phyloP scores from a whole-genome alignment of 2,797 vertebrate species.

The Adrianichthys oophorus region DNA sequence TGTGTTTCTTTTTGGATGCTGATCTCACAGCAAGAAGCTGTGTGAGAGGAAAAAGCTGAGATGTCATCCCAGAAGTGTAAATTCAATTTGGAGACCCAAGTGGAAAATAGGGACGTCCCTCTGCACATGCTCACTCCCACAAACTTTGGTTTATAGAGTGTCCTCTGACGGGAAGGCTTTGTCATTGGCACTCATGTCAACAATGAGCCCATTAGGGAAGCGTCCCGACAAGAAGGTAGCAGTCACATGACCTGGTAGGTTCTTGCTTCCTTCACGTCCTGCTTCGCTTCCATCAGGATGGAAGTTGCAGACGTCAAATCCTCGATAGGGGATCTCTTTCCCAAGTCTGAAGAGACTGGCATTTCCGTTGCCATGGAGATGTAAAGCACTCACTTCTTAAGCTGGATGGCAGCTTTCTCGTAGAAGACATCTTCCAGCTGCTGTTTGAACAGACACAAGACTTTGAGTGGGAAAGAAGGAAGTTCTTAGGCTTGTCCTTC shows the following conservation, averaged over 20 bases:
- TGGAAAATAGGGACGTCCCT: conserved; percentile 42
- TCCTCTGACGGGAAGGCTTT: conserved; percentile 31
- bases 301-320: conserved; percentile 28
- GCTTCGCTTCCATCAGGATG: conserved; percentile 38
- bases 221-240: conserved; percentile 66
- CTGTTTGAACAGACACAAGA: conserved; percentile 25
- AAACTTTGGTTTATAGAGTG: too few relatives aligned
- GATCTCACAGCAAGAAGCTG: conserved; percentile 22
- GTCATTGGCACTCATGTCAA: conserved; percentile 38
- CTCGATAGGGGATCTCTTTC: conserved; percentile 34
- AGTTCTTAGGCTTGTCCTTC: conserved; percentile 33
- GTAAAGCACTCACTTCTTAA: conserved; percentile 48
- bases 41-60: conserved; percentile 7
- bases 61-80: conserved; percentile 15
- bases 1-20: conserved; percentile 3
- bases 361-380: conserved; percentile 57
- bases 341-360: conserved; percentile 40
- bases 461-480: conserved; percentile 16
- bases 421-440: conserved; percentile 18
- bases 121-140: conserved; percentile 18
- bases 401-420: conserved; percentile 42
- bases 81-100: conserved; percentile 25
- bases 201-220: conserved; percentile 57
- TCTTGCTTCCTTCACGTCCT: conserved; percentile 57
- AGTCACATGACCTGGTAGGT: conserved; percentile 61